Evolutionary conservation across 1,140 invertebrate genomes (phyloP).

Genomic region (Hormaphis cornu): DNA sequence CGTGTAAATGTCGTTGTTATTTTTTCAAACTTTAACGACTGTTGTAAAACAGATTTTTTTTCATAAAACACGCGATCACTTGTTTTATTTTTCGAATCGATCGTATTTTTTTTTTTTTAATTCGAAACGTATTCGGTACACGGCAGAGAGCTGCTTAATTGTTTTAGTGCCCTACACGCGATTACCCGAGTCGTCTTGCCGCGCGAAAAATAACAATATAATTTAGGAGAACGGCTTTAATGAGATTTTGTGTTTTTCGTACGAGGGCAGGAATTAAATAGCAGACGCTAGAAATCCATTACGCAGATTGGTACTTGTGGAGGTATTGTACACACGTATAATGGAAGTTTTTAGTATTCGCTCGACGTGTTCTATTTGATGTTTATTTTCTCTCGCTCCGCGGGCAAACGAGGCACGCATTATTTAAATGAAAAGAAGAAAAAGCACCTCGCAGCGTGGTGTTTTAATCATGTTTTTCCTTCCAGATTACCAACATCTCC

Average conservation of each 20-base stretch:
- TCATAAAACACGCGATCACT: too few relatives aligned
- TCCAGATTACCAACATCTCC: not conserved
- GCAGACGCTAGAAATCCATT: constrained; percentile 8
- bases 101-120: too few relatives aligned
- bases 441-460: not conserved
- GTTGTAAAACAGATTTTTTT: too few relatives aligned
- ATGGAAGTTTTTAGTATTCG: constrained; percentile 20
- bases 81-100: too few relatives aligned
- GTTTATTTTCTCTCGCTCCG: constrained; percentile 2
- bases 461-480: not conserved
- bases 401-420: not conserved
- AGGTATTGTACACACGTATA: too few relatives aligned
- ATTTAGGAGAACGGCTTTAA: not conserved
- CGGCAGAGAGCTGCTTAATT: too few relatives aligned
- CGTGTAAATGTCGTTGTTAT: too few relatives aligned
- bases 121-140: too few relatives aligned
- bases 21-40: too few relatives aligned
- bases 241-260: not conserved
- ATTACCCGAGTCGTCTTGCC: not conserved
- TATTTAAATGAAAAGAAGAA: not conserved
- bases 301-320: constrained; percentile 10
- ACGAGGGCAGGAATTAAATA: constrained; percentile 12
- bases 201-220: not conserved
- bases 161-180: not conserved
- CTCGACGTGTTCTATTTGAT: constrained; percentile 10